Evolutionary conservation across 2,888 invertebrate species (phyloP), one percentile per base, ranked within the genome.

Genomic region (Lithophane ornitopus): DNA sequence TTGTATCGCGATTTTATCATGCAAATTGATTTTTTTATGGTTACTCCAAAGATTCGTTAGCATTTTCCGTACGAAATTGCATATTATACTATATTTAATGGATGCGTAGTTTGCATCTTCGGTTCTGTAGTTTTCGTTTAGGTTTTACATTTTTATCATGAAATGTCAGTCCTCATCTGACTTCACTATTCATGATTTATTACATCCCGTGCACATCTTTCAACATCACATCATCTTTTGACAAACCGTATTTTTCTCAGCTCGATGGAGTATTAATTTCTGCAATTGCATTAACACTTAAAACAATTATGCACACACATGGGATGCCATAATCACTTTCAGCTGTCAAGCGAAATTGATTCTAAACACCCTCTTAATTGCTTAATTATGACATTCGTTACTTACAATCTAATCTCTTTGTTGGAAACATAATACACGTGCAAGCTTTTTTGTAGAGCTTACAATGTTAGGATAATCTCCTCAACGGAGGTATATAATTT

Each of bases 1-100:
- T 90, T 88, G 87, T 90, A 84, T 86, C 82, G 82, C 88, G 69
- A 85, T 87, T 75, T 85, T 87, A 87, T 83, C 78, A 88, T 85
- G 78, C 80, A 85, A 85, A 88, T 85, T 78, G 86, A 49, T 72
- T 79, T 85, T 86, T 85, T 86, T 86, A 83, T 83, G 56, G 71
- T 76, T 58, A 71, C 70, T 70, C 72, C 66, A 62, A 62, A 77
- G 70, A 74, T 85, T 80, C 56, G 77, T 87, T 78, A 85, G 65
- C n/a, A 78, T 77, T 85, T 87, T 80, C 65, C 65, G 59, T 85
- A 52, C 54, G 3, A 69, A 71, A 78, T 74, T 76, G 39, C 26
- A 71, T 65, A 62, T 73, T 74, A 54, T 70, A 34, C 59, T 75
- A 68, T 65, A 65, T 68, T 63, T 75, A 70, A 72, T 65, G 67